These are phyloP conservation scores for Myotis yumanensis DNA, from an alignment of 2,113 vertebrate species.

Conservation along the genomic window DNA sequence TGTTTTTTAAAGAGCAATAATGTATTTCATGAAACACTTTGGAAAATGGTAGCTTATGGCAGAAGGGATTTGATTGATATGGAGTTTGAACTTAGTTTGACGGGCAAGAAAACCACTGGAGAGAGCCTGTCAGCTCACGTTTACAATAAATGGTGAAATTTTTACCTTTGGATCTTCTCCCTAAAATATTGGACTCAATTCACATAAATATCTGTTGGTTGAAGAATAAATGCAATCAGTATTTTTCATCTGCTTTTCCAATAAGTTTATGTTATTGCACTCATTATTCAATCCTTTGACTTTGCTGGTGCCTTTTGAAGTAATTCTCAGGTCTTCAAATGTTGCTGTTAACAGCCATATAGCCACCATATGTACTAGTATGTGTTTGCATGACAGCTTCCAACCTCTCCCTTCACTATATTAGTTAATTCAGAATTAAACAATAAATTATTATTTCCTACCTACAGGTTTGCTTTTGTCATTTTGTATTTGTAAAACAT, in stretches of 20 bases:
- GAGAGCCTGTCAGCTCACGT: neutral
- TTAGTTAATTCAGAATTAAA: constrained; percentile 2
- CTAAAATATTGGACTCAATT: neutral
- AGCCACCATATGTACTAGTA: neutral
- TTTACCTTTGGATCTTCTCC: neutral
- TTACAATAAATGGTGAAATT: neutral
- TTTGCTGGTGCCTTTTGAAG: neutral
- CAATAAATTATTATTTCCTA: neutral
- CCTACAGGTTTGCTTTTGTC: neutral
- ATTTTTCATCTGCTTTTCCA: neutral
- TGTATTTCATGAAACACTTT: neutral
- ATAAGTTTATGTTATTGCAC: neutral
- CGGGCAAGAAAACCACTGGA: neutral
- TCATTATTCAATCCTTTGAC: neutral
- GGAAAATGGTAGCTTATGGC: neutral
- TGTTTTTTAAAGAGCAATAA: neutral
- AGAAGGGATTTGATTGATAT: neutral
- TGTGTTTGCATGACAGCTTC: neutral
- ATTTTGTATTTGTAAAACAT: neutral
- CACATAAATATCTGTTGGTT: neutral
- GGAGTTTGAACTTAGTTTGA: neutral
- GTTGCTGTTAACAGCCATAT: neutral
- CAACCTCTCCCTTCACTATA: neutral
- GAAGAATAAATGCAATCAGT: neutral
- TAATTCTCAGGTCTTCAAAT: neutral